A percentile compares a stretch with the other conserved stretches of the same genome.
These are phyloP conservation scores for Drosophila nigrodunni DNA, from an alignment of 1,140 invertebrate genomes.

Conservation along the genomic window DNA sequence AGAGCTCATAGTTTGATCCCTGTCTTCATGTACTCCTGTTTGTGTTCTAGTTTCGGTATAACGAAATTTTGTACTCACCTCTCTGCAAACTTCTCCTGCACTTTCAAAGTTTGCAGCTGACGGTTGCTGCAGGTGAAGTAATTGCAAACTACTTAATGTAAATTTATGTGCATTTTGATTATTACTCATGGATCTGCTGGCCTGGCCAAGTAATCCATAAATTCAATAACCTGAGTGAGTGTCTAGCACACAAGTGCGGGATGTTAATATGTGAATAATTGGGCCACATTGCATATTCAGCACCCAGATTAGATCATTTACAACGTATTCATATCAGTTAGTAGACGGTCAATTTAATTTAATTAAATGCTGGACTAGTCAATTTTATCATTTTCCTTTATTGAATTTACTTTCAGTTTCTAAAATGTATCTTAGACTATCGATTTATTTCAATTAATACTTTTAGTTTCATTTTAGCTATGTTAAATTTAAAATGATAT, in stretches of 20 bases:
- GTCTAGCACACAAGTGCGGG: slow-evolving; percentile 6
- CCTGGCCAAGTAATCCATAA: slow-evolving; percentile 30
- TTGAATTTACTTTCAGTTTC: background rate
- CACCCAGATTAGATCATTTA: slow-evolving; percentile 3
- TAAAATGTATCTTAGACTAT: too few relatives aligned
- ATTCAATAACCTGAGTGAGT: slow-evolving; percentile 11
- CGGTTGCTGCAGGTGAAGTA: slow-evolving; percentile 48
- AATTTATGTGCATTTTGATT: slow-evolving; percentile 64
- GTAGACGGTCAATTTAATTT: slow-evolving; percentile 24
- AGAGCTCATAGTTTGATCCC: background rate
- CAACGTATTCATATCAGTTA: background rate
- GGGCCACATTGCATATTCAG: slow-evolving; percentile 19
- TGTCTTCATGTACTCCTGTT: slow-evolving; percentile 5
- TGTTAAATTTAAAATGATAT: too few relatives aligned
- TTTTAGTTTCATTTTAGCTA: too few relatives aligned
- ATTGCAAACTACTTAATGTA: slow-evolving; percentile 62
- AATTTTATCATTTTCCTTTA: background rate
- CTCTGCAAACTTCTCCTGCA: background rate
- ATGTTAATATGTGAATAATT: slow-evolving; percentile 29
- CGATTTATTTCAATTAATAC: too few relatives aligned
- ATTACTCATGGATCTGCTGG: slow-evolving; percentile 46
- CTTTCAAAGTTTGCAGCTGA: slow-evolving; percentile 11
- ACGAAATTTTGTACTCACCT: slow-evolving; percentile 4
- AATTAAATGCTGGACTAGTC: background rate
- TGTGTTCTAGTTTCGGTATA: slow-evolving; percentile 19